Base-by-base conservation (phyloP, 2,113 vertebrate genomes). In the Aythya baeri region DNA sequence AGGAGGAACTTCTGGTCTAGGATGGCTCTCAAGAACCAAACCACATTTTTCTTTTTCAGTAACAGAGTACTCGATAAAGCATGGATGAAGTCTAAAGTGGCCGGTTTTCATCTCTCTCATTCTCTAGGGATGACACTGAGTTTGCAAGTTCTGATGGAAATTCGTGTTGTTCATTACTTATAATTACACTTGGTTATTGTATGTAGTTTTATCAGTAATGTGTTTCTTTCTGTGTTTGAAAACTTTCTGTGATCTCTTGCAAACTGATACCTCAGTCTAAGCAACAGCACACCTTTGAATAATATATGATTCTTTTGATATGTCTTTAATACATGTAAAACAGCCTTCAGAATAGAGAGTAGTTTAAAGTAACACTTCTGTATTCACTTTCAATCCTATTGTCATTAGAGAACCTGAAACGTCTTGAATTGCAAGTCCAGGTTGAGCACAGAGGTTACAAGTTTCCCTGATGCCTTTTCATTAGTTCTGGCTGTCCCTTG, bases 191-290 rank as follows among this genome's bases (percentile, higher is more conserved):
- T 88, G 41, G 13, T 27, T 57, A 12, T 68, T 86, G 55, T 46
- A 67, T 31, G 15, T 38, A 14, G 23, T 67, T 67, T 90, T 67
- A 36, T 50, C 57, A 44, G 20, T 89, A 86, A 79, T 49, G 43
- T 61, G 32, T 71, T 86, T 96, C 92, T 87, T 89, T 71, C 94
- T 90, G 91, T 90, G 72, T 94, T 96, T 83, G 85, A 94, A 95
- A 93, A 91, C 71, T 93, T 93, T 70, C 58, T 83, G 25, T 94
- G 71, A 2, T 90, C 92, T 95, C 88, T 94, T 97, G 92, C 65
- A 84, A 83, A 86, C n/a, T 91, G 71, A 36, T 84, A 61, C 22
- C 14, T 84, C 62, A 91, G 66, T 75, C 86, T 94, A 95, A 97
- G 94, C 57, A 96, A 59, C 41, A 67, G 52, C 34, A 74, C 9